A percentile compares a stretch with the other conserved stretches of the same genome.
phyloP scores from a whole-genome alignment of 2,888 invertebrate genomes.

The Eilema depressum region DNA sequence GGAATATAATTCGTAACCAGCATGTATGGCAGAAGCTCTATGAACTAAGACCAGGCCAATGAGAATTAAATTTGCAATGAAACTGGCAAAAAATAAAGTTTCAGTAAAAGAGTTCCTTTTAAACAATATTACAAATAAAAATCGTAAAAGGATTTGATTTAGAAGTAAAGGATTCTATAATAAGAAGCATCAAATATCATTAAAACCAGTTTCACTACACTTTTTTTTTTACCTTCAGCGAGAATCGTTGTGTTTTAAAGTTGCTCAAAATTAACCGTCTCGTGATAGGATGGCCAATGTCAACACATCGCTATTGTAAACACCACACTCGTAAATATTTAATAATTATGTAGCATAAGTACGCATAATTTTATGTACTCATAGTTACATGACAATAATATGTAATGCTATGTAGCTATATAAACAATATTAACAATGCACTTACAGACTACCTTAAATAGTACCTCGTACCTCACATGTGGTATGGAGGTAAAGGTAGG shows the following conservation, averaged over 20 bases:
- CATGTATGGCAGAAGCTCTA: constrained; percentile 1
- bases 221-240: background rate
- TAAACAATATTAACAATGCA: background rate
- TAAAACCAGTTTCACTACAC: background rate
- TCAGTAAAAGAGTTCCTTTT: background rate
- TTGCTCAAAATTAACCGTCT: too few relatives aligned
- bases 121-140: too few relatives aligned
- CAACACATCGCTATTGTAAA: too few relatives aligned
- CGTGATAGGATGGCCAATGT: too few relatives aligned
- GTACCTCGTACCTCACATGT: background rate
- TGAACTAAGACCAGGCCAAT: constrained; percentile 38
- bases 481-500: background rate
- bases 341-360: too few relatives aligned
- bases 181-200: background rate
- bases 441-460: background rate
- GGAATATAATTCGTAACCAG: constrained; percentile 11
- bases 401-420: too few relatives aligned
- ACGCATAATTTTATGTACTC: too few relatives aligned
- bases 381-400: too few relatives aligned
- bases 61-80: background rate
- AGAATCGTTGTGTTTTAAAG: background rate
- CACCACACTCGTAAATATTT: too few relatives aligned
- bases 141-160: background rate
- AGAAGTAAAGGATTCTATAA: background rate
- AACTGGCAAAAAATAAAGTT: background rate